Evolutionary conservation across 1,140 invertebrate species (phyloP), one percentile per base, ranked within the genome.

Genomic region (Microvelia longipes): DNA sequence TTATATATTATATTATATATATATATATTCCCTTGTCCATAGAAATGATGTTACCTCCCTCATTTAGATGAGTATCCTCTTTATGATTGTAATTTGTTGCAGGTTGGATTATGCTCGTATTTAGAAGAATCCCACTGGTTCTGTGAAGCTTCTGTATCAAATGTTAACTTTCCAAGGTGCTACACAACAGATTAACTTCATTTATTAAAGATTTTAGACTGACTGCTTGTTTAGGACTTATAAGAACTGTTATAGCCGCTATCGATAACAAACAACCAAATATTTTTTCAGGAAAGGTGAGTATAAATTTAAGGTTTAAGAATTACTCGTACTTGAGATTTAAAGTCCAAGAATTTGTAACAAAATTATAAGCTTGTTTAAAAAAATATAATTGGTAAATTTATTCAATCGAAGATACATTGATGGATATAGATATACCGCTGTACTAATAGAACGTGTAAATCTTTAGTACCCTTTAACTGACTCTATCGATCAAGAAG

Each of bases 151-250:
- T 88, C 88, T 27, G 84, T 92, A 25, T 86, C 91, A 0, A 82
- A 89, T 70, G 88, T 88, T 1, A 88, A 89, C 70, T 94, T 93
- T 77, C 93, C 93, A 0, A 84, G 93, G 50, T 93, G 91, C 75
- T 95, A 93, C 79, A 88, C 88, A 79, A 87, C 87, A 2, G 93
- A 96, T 74, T 93, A 95, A 75, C 85, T 73, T 88, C 91, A 68
- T 97, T 96, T 76, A 84, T 93, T 62, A 91, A 95, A 73, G 92
- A 97, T 78, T 97, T 91, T 76, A 87, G 92, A 74, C 81, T 92
- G 61, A 94, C 92, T 1, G 89, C 92, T 2, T 96, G 93, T 75
- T 84, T 93, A 67, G 87, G 88, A 72, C 80, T 94, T 15, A 79
- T 96, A 14, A 90, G 92, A 77, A 90, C 87, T 84, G 78, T 94